Base-by-base conservation (phyloP, 2,797 vertebrate genomes). In the Hypotaenidia okinawae region DNA sequence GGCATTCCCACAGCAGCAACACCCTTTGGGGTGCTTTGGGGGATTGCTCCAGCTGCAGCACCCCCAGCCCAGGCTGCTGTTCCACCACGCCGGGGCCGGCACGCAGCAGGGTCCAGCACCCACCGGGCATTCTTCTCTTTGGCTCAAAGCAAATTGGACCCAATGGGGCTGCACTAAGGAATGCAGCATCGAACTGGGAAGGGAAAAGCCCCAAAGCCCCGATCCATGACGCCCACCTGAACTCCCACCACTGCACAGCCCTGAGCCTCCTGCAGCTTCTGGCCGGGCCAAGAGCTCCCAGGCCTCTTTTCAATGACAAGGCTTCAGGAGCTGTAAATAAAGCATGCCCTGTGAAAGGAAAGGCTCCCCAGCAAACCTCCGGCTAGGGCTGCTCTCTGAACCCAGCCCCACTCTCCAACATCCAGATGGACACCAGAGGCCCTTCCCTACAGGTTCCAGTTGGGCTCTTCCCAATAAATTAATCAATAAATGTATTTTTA, bases 121-220 rank as follows among this genome's bases (percentile, higher is more conserved):
- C 16, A 13, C 24, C 19, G 5, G 16, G 55, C 16, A 3, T 62
- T 66, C 52, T 54, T 51, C 27, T 59, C 51, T 9, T 23, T 17
- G 39, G 5, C 52, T 39, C 11, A 0, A 89, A 64, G 49, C 13
- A 78, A 83, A 94, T 41, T 39, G 33, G 66, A 62, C 18, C 41
- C 41, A 12, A 43, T 0, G 0, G 13, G 14, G 24, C 8, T 45
- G 41, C 32, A 13, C 23, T 18, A 58, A 63, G 54, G 13, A 72
- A 68, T 0, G 4, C 77, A 66, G 17, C 32, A 47, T 6, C 4
- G 2, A 75, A 61, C 11, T 0, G 0, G 10, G 3, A 24, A 70
- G 39, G 14, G 19, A 64, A 59, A 63, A 25, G 81, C 2, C 35
- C 13, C n/a, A 67, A 52, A n/a, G 4, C 13, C 41, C 9, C 21